These are phyloP conservation scores for Phymorhynchus buccinoides DNA, from an alignment of 1,140 invertebrate genomes.

Conservation along the genomic window DNA sequence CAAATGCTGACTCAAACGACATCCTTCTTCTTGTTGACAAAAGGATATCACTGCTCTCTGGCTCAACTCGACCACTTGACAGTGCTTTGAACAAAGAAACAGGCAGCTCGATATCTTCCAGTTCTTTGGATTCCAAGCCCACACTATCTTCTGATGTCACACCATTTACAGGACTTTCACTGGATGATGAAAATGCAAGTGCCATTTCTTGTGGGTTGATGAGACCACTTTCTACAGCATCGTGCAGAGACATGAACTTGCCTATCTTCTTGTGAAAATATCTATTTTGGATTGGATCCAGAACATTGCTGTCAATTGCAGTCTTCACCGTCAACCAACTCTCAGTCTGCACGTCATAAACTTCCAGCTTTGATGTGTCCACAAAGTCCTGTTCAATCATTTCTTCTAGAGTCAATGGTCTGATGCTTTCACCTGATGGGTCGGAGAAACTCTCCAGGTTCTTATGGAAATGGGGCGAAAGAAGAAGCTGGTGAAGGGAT, in stretches of 20 bases:
- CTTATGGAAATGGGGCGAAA: conserved; percentile 43
- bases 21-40: conserved; percentile 57
- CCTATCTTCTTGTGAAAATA: conserved; percentile 45
- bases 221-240: conserved; percentile 83
- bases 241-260: conserved; percentile 76
- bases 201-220: conserved; percentile 68
- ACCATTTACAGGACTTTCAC: conserved; percentile 18
- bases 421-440: conserved; percentile 31
- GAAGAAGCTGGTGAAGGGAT: conserved; percentile 42
- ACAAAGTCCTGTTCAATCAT: conserved; percentile 50
- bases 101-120: conserved; percentile 35
- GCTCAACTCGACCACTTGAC: conserved; percentile 56
- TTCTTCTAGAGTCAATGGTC: conserved; percentile 46
- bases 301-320: conserved; percentile 77
- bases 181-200: not conserved
- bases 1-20: conserved; percentile 74
- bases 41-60: conserved; percentile 62
- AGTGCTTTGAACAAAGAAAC: conserved; percentile 55
- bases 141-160: not conserved
- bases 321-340: conserved; percentile 87
- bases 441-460: conserved; percentile 42
- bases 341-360: conserved; percentile 80
- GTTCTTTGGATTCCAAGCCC: not conserved
- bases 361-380: conserved; percentile 38
- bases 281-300: conserved; percentile 51